These are phyloP conservation scores for Plagiodera versicolora DNA, from an alignment of 2,888 invertebrate species.

Conservation along the genomic window DNA sequence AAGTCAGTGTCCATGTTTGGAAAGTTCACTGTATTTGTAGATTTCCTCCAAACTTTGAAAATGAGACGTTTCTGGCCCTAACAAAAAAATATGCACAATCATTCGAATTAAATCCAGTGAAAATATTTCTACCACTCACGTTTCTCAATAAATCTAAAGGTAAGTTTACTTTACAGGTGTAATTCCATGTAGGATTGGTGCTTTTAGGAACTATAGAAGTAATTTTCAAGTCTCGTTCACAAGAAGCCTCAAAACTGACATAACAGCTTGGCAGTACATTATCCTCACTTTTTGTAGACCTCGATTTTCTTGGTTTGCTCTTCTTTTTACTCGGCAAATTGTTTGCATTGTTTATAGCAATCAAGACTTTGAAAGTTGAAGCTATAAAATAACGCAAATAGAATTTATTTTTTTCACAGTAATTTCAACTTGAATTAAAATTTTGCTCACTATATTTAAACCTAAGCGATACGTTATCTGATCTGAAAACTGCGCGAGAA, in stretches of 20 bases:
- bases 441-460: too few relatives aligned
- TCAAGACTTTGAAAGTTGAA: slow-evolving; percentile 54
- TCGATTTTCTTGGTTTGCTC: slow-evolving; percentile 46
- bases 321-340: slow-evolving; percentile 57
- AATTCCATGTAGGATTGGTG: slow-evolving; percentile 61
- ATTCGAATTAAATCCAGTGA: too few relatives aligned
- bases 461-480: too few relatives aligned
- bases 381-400: slow-evolving; percentile 7
- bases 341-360: slow-evolving; percentile 61
- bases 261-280: slow-evolving; percentile 62
- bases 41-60: slow-evolving; percentile 64
- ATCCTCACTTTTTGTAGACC: slow-evolving; percentile 47
- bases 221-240: slow-evolving; percentile 45
- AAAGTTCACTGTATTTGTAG: slow-evolving; percentile 52
- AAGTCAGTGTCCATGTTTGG: slow-evolving; percentile 61
- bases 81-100: slow-evolving; percentile 38
- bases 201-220: slow-evolving; percentile 59
- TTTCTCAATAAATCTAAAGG: slow-evolving; percentile 58
- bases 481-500: too few relatives aligned
- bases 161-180: slow-evolving; percentile 57
- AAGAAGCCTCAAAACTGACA: slow-evolving; percentile 61
- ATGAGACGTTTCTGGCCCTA: slow-evolving; percentile 62
- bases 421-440: too few relatives aligned
- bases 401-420: neutral
- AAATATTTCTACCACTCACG: slow-evolving; percentile 52